A percentile compares a stretch with the other conserved stretches of the same genome.
phyloP scores from a whole-genome alignment of 2,113 vertebrate species.

The Psilopsiagon aurifrons region DNA sequence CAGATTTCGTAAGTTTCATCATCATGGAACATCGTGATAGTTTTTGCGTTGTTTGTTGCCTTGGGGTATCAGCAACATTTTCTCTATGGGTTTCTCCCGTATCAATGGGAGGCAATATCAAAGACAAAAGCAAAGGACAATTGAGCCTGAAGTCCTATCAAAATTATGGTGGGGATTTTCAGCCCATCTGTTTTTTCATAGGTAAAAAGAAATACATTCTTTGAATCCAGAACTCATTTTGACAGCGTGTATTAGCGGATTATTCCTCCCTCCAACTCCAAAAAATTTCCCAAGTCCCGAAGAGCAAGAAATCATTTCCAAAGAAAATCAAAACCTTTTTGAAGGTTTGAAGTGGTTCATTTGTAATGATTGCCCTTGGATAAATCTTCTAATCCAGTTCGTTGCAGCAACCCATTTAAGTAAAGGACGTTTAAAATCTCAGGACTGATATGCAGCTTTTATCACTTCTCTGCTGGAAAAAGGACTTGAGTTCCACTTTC shows the following conservation, averaged over 20 bases:
- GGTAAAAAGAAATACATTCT: neutral
- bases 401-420: neutral
- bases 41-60: neutral
- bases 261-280: neutral
- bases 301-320: neutral
- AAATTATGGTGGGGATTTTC: neutral
- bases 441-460: neutral
- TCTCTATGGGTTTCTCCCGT: neutral
- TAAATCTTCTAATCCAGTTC: neutral
- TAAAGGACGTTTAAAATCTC: neutral
- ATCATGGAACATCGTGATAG: neutral
- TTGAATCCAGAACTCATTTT: neutral
- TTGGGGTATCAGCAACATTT: neutral
- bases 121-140: neutral
- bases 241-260: rapidly evolving
- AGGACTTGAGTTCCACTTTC: neutral
- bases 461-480: neutral
- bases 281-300: neutral
- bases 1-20: neutral
- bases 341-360: neutral
- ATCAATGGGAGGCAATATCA: neutral
- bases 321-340: neutral
- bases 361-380: neutral
- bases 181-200: neutral
- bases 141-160: neutral